Evolutionary conservation across 2,797 vertebrate species (phyloP).

Genomic region (Naso thynnoides): DNA sequence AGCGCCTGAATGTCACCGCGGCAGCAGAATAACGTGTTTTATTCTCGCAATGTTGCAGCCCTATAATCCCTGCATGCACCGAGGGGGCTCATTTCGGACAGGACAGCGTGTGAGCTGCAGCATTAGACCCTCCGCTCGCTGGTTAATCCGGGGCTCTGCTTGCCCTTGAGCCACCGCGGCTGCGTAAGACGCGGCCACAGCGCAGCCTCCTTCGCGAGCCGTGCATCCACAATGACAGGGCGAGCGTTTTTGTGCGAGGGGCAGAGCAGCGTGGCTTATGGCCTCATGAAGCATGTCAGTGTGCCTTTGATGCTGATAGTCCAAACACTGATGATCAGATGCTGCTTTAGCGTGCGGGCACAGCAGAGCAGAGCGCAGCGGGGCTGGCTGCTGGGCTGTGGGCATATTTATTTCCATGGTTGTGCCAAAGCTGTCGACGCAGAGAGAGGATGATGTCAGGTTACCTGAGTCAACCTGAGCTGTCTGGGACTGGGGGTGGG

Average conservation of each 20-base stretch:
- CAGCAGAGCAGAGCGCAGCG: constrained; percentile 10
- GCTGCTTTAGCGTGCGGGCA: constrained; percentile 2
- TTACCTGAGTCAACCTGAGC: neutral
- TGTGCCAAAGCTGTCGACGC: constrained; percentile 8
- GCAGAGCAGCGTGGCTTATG: neutral
- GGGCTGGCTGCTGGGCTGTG: constrained; percentile 22
- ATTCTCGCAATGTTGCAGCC: neutral
- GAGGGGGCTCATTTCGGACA: neutral
- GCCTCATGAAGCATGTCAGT: neutral
- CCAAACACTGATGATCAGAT: neutral
- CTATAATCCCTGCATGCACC: neutral
- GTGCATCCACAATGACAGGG: neutral
- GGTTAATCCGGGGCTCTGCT: constrained; percentile 52
- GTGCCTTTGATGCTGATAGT: neutral
- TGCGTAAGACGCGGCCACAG: constrained; percentile 26
- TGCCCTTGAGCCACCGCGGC: constrained; percentile 72
- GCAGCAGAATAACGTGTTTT: neutral
- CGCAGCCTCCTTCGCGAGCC: constrained; percentile 1
- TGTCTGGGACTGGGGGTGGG: too few species aligned
- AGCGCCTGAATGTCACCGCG: constrained; percentile 63
- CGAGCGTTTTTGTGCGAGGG: neutral
- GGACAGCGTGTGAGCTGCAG: constrained; percentile 7
- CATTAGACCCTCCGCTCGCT: neutral
- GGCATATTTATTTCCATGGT: neutral
- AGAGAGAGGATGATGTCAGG: constrained; percentile 6